phyloP scores from a whole-genome alignment of 2,797 vertebrate genomes.

The Poeciliopsis presidionis region DNA sequence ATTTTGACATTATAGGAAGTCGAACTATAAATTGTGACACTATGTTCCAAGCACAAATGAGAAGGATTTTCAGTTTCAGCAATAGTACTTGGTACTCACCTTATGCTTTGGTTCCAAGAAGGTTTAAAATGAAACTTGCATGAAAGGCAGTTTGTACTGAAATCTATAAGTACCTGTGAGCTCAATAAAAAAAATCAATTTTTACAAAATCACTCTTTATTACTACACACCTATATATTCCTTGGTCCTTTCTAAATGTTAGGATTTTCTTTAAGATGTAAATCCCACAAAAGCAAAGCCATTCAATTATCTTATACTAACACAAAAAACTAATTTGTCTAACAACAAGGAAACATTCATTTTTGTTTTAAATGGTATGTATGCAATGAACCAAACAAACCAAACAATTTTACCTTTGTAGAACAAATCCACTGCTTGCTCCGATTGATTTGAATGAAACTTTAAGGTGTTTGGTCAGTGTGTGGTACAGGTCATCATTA shows the following conservation, averaged over 20 bases:
- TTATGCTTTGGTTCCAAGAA: conserved; percentile 22
- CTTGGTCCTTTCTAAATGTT: neutral
- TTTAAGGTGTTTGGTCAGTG: neutral
- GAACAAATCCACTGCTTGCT: neutral
- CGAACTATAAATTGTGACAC: conserved; percentile 20
- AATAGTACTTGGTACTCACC: neutral
- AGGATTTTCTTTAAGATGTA: neutral
- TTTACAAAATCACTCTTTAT: neutral
- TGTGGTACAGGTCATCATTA: neutral
- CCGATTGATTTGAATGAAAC: neutral
- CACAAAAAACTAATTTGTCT: neutral
- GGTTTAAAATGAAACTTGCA: conserved; percentile 12
- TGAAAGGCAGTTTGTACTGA: neutral
- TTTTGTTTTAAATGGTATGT: neutral
- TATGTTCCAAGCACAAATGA: conserved; percentile 19
- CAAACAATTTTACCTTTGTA: neutral
- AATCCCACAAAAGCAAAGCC: neutral
- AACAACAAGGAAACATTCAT: neutral
- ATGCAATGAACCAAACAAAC: neutral
- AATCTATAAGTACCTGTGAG: neutral
- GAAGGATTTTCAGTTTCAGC: conserved; percentile 29
- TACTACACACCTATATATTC: neutral
- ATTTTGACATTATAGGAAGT: conserved; percentile 44
- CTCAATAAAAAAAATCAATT: neutral
- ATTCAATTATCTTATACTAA: neutral